Conservation (phyloP, 2,113 vertebrate species). For the Channa argus region DNA sequence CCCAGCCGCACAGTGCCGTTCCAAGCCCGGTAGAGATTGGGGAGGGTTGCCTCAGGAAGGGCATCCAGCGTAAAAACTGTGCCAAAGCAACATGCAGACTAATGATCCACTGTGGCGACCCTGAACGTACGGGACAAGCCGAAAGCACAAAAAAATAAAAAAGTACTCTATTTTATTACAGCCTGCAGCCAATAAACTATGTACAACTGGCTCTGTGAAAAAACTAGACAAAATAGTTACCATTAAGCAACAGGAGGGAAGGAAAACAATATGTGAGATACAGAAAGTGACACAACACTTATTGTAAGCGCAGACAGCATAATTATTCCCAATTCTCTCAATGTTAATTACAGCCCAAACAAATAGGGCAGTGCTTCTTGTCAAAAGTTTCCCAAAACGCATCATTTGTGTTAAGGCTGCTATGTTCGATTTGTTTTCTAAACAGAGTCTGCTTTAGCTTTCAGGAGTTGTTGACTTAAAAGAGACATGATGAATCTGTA, state of each 20-base stretch:
- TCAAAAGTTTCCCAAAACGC: constrained; percentile 38
- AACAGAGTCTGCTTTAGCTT: constrained; percentile 17
- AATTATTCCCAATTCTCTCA: constrained; percentile 52
- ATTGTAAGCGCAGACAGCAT: constrained; percentile 41
- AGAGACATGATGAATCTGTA: not conserved
- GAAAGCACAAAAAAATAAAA: no score
- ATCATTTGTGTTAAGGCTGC: constrained; percentile 23
- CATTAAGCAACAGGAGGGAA: not conserved
- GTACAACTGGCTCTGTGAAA: not conserved
- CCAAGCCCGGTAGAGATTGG: no score
- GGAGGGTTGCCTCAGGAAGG: no score
- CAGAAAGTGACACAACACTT: constrained; percentile 46
- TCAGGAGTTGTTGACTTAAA: constrained; percentile 8
- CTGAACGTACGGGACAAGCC: no score
- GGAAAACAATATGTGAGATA: constrained; percentile 9
- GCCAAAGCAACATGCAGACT: no score
- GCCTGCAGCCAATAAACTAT: not conserved
- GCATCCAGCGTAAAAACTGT: no score
- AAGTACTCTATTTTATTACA: not conserved
- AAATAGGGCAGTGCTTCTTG: constrained; percentile 40
- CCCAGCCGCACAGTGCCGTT: no score
- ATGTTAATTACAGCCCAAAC: constrained; percentile 63
- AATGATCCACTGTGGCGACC: no score
- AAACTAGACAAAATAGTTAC: constrained; percentile 8
- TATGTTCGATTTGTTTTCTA: constrained; percentile 10